Percentiles rank a stretch among this genome's conserved stretches.
Evolutionary conservation across 92 coral and sea anemone species (phyloP).

Genomic region (Plumapathes pennacea): DNA sequence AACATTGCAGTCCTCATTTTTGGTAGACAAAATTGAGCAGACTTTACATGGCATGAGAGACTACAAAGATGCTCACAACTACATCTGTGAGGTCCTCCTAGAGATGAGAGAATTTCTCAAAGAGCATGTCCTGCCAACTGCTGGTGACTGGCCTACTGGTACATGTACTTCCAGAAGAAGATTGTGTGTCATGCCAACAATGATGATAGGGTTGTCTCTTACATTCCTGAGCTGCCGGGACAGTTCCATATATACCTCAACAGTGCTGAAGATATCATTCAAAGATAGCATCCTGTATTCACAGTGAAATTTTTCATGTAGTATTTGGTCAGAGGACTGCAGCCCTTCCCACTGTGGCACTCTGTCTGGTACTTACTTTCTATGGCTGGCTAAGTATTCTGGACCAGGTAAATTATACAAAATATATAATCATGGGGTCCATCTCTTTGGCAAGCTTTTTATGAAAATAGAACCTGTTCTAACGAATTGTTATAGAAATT

Average conservation of each 20-base stretch:
- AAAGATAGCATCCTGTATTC: slow-evolving; percentile 37
- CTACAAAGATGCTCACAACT: slow-evolving; percentile 30
- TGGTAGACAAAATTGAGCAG: slow-evolving; percentile 56
- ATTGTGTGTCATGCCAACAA: slow-evolving; percentile 9
- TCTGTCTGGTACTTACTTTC: slow-evolving; percentile 45
- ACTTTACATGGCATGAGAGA: slow-evolving; percentile 37
- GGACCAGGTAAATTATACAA: slow-evolving; percentile 4
- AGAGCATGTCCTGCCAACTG: slow-evolving; percentile 21
- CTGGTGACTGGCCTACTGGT: slow-evolving; percentile 67
- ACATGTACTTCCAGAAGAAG: slow-evolving; percentile 64
- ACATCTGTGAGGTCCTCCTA: slow-evolving; percentile 40
- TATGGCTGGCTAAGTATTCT: slow-evolving; percentile 52
- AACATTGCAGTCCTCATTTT: slow-evolving; percentile 30
- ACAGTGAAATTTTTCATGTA: slow-evolving; percentile 18
- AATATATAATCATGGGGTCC: too few relatives aligned
- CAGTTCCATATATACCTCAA: slow-evolving; percentile 58
- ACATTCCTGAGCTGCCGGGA: slow-evolving; percentile 53
- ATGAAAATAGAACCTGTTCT: too few relatives aligned
- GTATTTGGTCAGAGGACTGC: slow-evolving; percentile 34
- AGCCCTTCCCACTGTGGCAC: slow-evolving; percentile 22
- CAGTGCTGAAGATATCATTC: slow-evolving; percentile 42
- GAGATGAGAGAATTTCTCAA: slow-evolving; percentile 27
- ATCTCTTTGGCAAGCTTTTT: too few relatives aligned
- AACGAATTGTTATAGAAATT: too few relatives aligned
- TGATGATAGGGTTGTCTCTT: background rate